Percentiles rank a stretch among this genome's conserved stretches.
Evolutionary conservation across 2,888 invertebrate genomes (phyloP).

Genomic region (Acleris emargana): DNA sequence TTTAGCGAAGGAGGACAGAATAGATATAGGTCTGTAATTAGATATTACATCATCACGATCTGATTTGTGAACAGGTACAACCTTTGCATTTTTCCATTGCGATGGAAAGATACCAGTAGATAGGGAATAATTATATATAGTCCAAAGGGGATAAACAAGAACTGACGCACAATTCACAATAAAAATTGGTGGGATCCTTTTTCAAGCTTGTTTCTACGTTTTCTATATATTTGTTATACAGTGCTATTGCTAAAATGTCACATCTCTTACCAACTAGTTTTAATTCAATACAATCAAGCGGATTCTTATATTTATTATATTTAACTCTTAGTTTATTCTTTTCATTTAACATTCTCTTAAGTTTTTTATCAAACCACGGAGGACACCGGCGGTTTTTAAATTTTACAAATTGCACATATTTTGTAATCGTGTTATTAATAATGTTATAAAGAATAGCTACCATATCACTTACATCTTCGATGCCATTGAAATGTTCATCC

Average conservation of each 20-base stretch:
- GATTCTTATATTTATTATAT: slow-evolving; percentile 31
- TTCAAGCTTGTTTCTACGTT: slow-evolving; percentile 10
- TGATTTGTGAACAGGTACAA: slow-evolving; percentile 20
- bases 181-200: background rate
- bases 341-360: slow-evolving; percentile 25
- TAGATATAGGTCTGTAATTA: slow-evolving; percentile 29
- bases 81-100: slow-evolving; percentile 18
- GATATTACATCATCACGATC: background rate
- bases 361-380: slow-evolving; percentile 17
- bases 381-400: slow-evolving; percentile 11
- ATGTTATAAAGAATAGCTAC: slow-evolving; percentile 13
- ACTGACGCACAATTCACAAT: background rate
- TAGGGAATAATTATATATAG: slow-evolving; percentile 19
- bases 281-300: slow-evolving; percentile 21
- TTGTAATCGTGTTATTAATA: background rate
- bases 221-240: background rate
- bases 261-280: slow-evolving; percentile 7
- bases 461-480: slow-evolving; percentile 20
- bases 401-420: slow-evolving; percentile 9
- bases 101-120: slow-evolving; percentile 11
- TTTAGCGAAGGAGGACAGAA: slow-evolving; percentile 21
- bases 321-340: slow-evolving; percentile 29
- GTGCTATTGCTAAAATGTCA: background rate
- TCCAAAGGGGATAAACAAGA: background rate
- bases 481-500: background rate